Percentiles rank a stretch among this genome's conserved stretches.
Conservation (phyloP, 2,888 invertebrate genomes). For the Germaria angustata region DNA sequence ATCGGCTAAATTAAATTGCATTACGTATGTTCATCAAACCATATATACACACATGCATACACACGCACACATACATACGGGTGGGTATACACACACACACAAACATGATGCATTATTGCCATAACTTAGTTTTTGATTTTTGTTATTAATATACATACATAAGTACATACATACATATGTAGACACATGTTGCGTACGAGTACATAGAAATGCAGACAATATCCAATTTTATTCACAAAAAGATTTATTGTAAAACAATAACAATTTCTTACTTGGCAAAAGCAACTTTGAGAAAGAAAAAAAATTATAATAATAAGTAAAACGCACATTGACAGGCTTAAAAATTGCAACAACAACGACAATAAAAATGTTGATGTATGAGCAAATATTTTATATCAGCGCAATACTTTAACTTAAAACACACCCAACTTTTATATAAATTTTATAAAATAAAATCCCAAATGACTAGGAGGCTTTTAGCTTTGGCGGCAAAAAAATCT, state of each 20-base stretch:
- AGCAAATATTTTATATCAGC: constrained; percentile 51
- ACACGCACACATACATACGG: background rate
- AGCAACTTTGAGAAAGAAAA: constrained; percentile 15
- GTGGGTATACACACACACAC: background rate
- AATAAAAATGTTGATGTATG: constrained; percentile 37
- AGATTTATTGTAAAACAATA: constrained; percentile 15
- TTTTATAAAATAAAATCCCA: constrained; percentile 18
- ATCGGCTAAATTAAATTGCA: constrained; percentile 42
- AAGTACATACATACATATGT: background rate
- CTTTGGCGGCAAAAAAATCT: constrained; percentile 47
- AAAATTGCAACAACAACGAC: constrained; percentile 8
- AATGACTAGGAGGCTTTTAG: constrained; percentile 29
- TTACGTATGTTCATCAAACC: constrained; percentile 36
- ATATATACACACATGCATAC: background rate
- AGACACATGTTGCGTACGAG: too few species aligned
- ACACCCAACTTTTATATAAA: constrained; percentile 58
- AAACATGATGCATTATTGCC: background rate
- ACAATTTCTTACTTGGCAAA: constrained; percentile 22
- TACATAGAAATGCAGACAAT: constrained; percentile 31
- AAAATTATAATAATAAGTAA: constrained; percentile 2
- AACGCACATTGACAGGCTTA: constrained; percentile 49
- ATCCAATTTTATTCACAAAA: constrained; percentile 19
- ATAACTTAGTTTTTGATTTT: background rate
- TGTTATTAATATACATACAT: background rate
- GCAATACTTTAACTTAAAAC: constrained; percentile 40